phyloP scores from a whole-genome alignment of 1,140 invertebrate species.

The Cryptotermes secundus region DNA sequence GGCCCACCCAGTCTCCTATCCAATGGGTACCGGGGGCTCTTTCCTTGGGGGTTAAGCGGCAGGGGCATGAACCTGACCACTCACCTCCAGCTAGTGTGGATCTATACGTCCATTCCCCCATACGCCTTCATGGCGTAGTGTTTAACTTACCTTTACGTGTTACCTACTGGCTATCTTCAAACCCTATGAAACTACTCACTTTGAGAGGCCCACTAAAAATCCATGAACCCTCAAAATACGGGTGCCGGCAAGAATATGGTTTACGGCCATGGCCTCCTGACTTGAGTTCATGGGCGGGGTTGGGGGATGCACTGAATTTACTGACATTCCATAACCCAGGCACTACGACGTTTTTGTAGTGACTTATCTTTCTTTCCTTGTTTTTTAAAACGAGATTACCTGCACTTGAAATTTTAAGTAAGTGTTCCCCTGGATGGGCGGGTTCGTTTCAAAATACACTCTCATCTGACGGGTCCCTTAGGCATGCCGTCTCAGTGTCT shows the following conservation, averaged over 20 bases:
- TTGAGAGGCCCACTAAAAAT: no score
- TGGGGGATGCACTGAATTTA: background rate
- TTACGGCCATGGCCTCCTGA: background rate
- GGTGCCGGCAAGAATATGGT: background rate
- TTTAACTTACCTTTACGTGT: no score
- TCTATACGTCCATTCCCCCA: no score
- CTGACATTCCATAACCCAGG: background rate
- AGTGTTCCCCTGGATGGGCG: background rate
- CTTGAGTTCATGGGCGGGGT: background rate
- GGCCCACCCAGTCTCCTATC: no score
- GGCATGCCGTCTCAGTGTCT: background rate
- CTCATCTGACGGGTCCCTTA: background rate
- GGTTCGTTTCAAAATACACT: background rate
- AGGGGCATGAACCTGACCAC: no score
- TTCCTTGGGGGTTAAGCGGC: no score
- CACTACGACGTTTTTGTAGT: background rate
- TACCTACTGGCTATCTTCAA: no score
- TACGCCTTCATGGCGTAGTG: no score
- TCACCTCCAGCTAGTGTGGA: no score
- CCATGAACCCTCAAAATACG: no score
- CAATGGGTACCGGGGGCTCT: no score
- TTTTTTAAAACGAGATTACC: background rate
- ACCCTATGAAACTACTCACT: no score
- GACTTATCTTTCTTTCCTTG: background rate
- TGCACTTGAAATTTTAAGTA: background rate